Base-by-base conservation (phyloP, 2,113 vertebrate species). In the Struthidea cinerea region DNA sequence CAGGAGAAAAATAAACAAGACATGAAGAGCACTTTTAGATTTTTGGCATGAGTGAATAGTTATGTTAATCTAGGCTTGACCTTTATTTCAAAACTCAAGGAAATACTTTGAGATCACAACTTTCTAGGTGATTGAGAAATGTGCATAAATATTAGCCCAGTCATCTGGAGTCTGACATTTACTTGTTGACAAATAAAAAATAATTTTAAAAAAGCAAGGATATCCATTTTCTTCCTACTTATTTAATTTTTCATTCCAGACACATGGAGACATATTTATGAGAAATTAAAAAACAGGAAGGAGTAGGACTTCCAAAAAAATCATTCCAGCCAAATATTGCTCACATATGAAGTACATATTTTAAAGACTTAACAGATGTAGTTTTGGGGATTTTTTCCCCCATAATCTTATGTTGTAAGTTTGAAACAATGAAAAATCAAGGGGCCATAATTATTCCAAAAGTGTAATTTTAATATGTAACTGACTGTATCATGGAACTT, bases 151-250 rank as follows among this genome's bases (percentile, higher is more conserved):
- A 92, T 81, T 91, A 96, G 21, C 26, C 27, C 19, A 65, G 44
- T 94, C 70, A 94, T 93, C 78, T 94, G 94, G 78, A 84, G 32
- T 87, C 57, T 95, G 89, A 94, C 74, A 95, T 87, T 95, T 96
- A 57, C n/a, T 68, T 76, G 28, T 44, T 94, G 84, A 78, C 35
- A 56, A 91, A 81, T 41, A 63, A 60, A 65, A 82, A 46, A n/a
- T 8, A 18, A 28, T 10, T 68, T 76, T 37, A 4, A 23, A 30
- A 63, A 56, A 28, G 21, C 18, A 47, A 50, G 11, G 39, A 39
- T 63, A 27, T 53, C 50, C 47, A 59, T 67, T 74, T 92, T 47
- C 8, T 84, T 85, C 10, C 10, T 69, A 50, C 30, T 73, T 57
- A 16, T 55, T 87, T 71, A 35, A 5, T 52, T 71, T 84, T 75